phyloP scores from a whole-genome alignment of 2,113 vertebrate genomes.

The Hylia prasina region DNA sequence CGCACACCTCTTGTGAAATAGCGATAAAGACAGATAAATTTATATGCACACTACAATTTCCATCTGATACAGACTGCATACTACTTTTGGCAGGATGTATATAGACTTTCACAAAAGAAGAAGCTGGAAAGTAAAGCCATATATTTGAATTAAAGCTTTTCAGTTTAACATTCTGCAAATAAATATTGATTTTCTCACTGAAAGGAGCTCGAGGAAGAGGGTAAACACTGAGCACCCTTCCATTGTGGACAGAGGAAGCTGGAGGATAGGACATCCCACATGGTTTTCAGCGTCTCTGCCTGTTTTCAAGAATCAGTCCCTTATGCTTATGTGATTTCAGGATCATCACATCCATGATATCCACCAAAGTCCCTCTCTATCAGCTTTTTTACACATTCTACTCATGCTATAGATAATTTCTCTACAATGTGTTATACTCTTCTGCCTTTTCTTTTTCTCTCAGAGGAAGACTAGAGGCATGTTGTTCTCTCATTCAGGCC shows the following conservation, averaged over 20 bases:
- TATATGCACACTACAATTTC: not conserved
- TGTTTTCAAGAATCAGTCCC: not conserved
- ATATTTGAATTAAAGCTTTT: not conserved
- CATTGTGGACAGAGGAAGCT: not conserved
- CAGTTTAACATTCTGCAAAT: not conserved
- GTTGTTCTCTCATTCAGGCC: not conserved
- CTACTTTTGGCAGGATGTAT: not conserved
- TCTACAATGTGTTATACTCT: not conserved
- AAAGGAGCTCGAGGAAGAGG: not conserved
- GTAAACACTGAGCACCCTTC: not conserved
- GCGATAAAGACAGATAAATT: slow-evolving; percentile 21
- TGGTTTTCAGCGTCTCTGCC: not conserved
- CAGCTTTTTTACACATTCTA: not conserved
- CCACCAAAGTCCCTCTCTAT: not conserved
- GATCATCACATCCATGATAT: not conserved
- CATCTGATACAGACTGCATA: not conserved
- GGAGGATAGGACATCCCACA: not conserved
- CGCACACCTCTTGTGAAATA: not conserved
- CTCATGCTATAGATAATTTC: not conserved
- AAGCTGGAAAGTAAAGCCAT: not conserved
- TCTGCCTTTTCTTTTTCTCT: not conserved
- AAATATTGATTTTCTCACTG: not conserved
- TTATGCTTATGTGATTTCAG: not conserved
- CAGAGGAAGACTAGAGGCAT: not conserved
- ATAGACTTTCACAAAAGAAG: not conserved